Base-by-base conservation (phyloP, 1,140 invertebrate species). In the Drosophila subpulchrella region DNA sequence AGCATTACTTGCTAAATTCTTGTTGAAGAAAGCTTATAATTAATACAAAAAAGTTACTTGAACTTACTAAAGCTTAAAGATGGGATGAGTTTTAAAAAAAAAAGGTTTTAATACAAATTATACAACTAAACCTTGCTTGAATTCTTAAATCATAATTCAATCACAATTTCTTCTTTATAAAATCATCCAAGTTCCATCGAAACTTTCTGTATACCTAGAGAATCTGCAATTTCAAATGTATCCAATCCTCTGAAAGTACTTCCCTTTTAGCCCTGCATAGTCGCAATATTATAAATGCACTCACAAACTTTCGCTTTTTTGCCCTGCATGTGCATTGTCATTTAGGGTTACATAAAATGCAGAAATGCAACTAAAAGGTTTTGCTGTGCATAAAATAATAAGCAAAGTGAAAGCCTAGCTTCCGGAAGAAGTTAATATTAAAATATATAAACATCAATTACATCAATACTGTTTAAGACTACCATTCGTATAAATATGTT, bases 231-330 rank as follows among this genome's bases (percentile, higher is more conserved):
- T 32, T 32, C 2, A 50, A 30, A 30, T 32, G 7, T 13, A 50
- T n/a, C 13, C 13, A 6, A 8, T 15, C 0, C 48, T 17, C 8
- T 17, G n/a, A n/a, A 30, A 7, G 8, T 17, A 11, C 12, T 50
- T 50, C 6, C 27, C 7, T 50, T 50, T 50, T 6, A 15, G 13
- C 47, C 32, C 41, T 6, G 11, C 11, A 6, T 12, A 46, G 17
- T 13, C 4, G n/a, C 48, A 17, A 34, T 20, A 53, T 53, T 36
- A 53, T 13, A 36, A 53, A 34, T 36, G 30, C 50, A 53, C 39
- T 38, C 20, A 39, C 6, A 4, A 54, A 54, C 51, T 54, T 54
- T 54, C 51, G 34, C 32, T 54, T 53, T 36, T 53, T 51, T 13
- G 32, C 51, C 32, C 34, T 54, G 6, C 51, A 36, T 53, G 15